These are phyloP conservation scores for Trachelus stipa DNA, from an alignment of 2,888 invertebrate species.

Conservation along the genomic window DNA sequence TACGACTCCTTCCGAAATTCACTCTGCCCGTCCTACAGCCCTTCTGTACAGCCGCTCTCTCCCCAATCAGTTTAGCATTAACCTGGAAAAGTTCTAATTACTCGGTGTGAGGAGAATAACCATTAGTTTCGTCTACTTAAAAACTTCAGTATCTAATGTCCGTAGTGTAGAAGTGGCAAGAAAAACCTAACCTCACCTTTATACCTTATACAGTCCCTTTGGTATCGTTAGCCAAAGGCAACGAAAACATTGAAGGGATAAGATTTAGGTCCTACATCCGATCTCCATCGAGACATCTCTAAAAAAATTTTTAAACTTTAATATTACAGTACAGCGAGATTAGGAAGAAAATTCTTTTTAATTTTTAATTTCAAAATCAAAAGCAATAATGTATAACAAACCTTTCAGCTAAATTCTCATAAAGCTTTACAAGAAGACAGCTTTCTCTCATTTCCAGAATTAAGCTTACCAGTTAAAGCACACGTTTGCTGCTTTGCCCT, in stretches of 20 bases:
- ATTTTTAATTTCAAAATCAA: not conserved
- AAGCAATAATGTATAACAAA: not conserved
- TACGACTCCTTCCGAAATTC: conserved; percentile 54
- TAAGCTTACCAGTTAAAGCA: conserved; percentile 42
- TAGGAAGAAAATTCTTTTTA: not conserved
- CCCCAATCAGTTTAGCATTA: conserved; percentile 62
- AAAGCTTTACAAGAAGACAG: conserved; percentile 34
- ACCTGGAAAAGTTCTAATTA: conserved; percentile 61
- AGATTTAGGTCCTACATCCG: not conserved
- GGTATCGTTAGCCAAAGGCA: not conserved
- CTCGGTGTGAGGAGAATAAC: conserved; percentile 54
- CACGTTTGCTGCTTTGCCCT: conserved; percentile 20
- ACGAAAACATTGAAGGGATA: not conserved
- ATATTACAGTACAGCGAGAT: not conserved
- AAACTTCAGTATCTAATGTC: conserved; percentile 7
- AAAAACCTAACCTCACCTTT: not conserved
- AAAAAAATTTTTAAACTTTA: not conserved
- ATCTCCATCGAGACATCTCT: not conserved
- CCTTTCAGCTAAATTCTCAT: conserved; percentile 32
- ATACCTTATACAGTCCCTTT: not conserved
- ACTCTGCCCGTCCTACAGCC: conserved; percentile 26
- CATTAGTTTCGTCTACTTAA: conserved; percentile 40
- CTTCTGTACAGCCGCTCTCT: conserved; percentile 23
- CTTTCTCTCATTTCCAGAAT: conserved; percentile 24
- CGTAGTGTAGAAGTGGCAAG: not conserved